Percentiles rank a stretch among this genome's conserved stretches.
These are phyloP conservation scores for Saturnia japonica DNA, from an alignment of 2,888 invertebrate species.

Conservation along the genomic window DNA sequence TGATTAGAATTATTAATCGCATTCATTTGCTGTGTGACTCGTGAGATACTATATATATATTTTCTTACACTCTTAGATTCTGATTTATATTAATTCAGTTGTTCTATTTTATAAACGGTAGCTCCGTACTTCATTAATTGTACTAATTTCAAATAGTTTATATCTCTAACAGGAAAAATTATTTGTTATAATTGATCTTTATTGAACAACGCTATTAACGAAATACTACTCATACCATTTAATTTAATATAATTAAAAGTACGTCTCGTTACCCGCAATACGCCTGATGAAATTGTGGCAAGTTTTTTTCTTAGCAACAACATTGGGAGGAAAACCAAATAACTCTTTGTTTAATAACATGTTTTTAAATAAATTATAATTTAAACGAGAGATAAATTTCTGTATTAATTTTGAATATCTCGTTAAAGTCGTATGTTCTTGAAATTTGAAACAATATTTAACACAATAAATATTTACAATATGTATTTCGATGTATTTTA, in stretches of 20 bases:
- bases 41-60: too few relatives aligned
- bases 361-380: too few relatives aligned
- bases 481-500: conserved; percentile 21
- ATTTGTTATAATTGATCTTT: too few relatives aligned
- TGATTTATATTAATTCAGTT: too few relatives aligned
- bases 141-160: too few relatives aligned
- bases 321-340: not conserved
- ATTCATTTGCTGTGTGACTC: not conserved
- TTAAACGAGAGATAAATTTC: not conserved
- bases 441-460: not conserved
- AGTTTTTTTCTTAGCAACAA: not conserved
- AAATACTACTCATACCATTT: too few relatives aligned
- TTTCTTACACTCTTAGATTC: too few relatives aligned
- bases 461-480: not conserved
- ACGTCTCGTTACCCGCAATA: not conserved
- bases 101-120: too few relatives aligned
- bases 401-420: not conserved
- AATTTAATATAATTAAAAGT: not conserved
- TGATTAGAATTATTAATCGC: not conserved
- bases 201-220: too few relatives aligned
- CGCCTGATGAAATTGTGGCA: not conserved
- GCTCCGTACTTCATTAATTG: too few relatives aligned
- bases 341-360: not conserved
- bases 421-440: not conserved
- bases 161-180: too few relatives aligned